Conservation (phyloP, 2,113 vertebrate species). For the Verasper variegatus region DNA sequence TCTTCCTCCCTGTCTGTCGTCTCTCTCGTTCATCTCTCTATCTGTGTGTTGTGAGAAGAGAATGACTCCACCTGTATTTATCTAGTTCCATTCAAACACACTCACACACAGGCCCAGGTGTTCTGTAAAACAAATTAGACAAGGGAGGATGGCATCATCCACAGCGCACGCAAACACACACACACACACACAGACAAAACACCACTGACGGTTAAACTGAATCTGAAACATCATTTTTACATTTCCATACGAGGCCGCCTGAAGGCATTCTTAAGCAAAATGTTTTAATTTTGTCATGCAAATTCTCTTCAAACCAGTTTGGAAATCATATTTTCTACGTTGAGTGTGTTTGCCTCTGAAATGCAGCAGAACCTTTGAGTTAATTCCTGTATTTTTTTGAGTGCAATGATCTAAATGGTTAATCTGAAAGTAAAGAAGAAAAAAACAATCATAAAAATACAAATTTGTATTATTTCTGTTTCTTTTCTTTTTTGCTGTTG, state of each 20-base stretch:
- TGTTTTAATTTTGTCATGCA: constrained; percentile 47
- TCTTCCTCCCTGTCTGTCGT: constrained; percentile 14
- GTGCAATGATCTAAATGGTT: too few relatives aligned
- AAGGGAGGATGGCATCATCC: constrained; percentile 67
- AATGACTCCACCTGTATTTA: constrained; percentile 80
- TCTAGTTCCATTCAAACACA: constrained; percentile 63
- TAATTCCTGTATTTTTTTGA: too few relatives aligned
- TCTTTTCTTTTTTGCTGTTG: too few relatives aligned
- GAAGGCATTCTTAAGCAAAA: constrained; percentile 65
- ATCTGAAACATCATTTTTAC: constrained; percentile 47
- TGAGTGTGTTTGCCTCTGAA: constrained; percentile 3
- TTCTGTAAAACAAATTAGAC: constrained; percentile 75
- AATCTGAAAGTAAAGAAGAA: too few relatives aligned
- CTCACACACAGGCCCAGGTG: constrained; percentile 63
- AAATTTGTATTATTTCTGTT: too few relatives aligned
- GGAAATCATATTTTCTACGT: neutral
- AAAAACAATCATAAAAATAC: too few relatives aligned
- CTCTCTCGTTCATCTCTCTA: constrained; percentile 20
- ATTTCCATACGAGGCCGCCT: constrained; percentile 64
- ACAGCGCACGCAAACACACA: constrained; percentile 27
- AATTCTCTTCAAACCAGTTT: constrained; percentile 36
- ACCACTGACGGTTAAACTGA: constrained; percentile 72
- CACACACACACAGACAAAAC: constrained; percentile 6
- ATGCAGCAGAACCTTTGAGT: neutral
- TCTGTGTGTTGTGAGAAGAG: constrained; percentile 43